Evolutionary conservation across 2,888 invertebrate species (phyloP).

Genomic region (Zygaena filipendulae): DNA sequence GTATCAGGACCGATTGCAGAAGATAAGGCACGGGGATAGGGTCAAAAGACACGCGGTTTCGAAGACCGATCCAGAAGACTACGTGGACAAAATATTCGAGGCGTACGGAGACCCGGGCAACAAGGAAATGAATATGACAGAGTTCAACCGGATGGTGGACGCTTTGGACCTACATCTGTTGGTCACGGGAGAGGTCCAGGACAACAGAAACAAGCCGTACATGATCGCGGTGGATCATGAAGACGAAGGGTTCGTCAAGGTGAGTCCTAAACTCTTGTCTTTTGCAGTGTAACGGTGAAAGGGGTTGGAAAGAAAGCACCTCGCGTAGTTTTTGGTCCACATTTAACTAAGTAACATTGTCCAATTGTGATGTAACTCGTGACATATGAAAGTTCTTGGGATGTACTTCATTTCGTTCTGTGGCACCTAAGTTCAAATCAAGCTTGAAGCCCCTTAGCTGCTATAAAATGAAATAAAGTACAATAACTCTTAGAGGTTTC

Average conservation of each 20-base stretch:
- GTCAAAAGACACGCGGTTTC: slow-evolving; percentile 29
- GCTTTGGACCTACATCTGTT: slow-evolving; percentile 68
- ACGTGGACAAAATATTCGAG: slow-evolving; percentile 74
- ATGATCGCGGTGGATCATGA: slow-evolving; percentile 27
- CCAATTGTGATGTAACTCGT: too few relatives aligned
- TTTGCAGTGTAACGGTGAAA: too few relatives aligned
- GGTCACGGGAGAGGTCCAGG: slow-evolving; percentile 44
- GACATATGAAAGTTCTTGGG: too few relatives aligned
- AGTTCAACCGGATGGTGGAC: slow-evolving; percentile 75
- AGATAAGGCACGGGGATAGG: slow-evolving; percentile 18
- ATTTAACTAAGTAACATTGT: too few relatives aligned
- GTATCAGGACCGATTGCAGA: slow-evolving; percentile 38
- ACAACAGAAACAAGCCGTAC: slow-evolving; percentile 28
- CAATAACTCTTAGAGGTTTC: too few relatives aligned
- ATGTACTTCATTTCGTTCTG: too few relatives aligned
- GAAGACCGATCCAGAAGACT: slow-evolving; percentile 63
- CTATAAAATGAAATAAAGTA: too few relatives aligned
- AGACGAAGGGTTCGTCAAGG: slow-evolving; percentile 47
- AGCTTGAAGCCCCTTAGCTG: too few relatives aligned
- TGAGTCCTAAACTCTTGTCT: slow-evolving; percentile 28
- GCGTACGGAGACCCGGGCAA: slow-evolving; percentile 73
- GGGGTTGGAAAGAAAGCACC: too few relatives aligned
- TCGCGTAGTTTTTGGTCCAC: too few relatives aligned
- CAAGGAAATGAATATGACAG: slow-evolving; percentile 72
- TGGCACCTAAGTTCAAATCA: too few relatives aligned